Percentiles rank a stretch among this genome's conserved stretches.
Evolutionary conservation across 1,140 invertebrate species (phyloP).

Genomic region (Euura saliciscinereae): DNA sequence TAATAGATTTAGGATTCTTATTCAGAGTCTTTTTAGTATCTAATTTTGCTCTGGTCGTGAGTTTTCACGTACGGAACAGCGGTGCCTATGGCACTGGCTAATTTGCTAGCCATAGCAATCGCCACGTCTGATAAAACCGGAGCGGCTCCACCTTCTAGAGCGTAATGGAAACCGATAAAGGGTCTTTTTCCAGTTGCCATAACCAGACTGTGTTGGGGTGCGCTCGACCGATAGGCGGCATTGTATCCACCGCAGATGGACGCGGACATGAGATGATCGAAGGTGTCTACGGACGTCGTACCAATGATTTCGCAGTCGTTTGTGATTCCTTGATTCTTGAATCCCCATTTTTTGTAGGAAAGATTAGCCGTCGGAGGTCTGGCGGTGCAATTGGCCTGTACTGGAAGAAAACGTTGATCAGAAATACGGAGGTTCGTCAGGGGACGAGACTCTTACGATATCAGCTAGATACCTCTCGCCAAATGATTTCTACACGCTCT

Average conservation of each 20-base stretch:
- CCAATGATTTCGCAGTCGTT: constrained; percentile 82
- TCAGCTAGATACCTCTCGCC: constrained; percentile 68
- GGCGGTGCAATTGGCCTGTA: constrained; percentile 74
- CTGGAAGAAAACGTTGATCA: constrained; percentile 53
- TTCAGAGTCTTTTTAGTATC: constrained; percentile 20
- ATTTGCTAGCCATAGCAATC: constrained; percentile 85
- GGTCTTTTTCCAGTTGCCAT: constrained; percentile 82
- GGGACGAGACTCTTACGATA: neutral
- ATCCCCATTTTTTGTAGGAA: constrained; percentile 83
- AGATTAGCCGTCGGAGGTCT: constrained; percentile 65
- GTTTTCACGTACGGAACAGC: constrained; percentile 71
- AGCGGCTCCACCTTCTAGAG: constrained; percentile 80
- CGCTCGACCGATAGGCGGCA: constrained; percentile 73
- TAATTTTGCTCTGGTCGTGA: constrained; percentile 1
- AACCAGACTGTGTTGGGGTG: constrained; percentile 79
- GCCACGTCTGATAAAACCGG: constrained; percentile 84
- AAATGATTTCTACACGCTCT: constrained; percentile 81
- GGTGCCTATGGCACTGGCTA: constrained; percentile 75
- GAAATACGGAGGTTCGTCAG: neutral
- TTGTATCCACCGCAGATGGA: constrained; percentile 81
- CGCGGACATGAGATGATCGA: constrained; percentile 85
- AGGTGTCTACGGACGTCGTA: constrained; percentile 75
- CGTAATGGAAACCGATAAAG: constrained; percentile 88
- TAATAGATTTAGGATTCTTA: constrained; percentile 45
- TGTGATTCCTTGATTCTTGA: constrained; percentile 76